phyloP scores from a whole-genome alignment of 2,888 invertebrate genomes.

The Caenorhabditis virilis region DNA sequence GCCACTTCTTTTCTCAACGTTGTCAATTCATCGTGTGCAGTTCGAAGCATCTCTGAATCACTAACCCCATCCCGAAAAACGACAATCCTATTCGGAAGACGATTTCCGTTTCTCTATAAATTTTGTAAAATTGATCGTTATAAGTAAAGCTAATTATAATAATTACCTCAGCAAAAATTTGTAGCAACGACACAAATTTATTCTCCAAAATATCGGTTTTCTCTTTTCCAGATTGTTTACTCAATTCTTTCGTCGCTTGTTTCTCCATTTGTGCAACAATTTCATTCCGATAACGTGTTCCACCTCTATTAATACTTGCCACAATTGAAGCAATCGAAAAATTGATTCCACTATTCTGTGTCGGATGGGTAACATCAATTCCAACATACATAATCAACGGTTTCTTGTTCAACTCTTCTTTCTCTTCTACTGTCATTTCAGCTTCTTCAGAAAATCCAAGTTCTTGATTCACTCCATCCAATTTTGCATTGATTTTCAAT shows the following conservation, averaged over 20 bases:
- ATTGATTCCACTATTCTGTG: constrained; percentile 20
- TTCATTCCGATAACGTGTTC: constrained; percentile 22
- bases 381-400: constrained; percentile 46
- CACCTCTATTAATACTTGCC: constrained; percentile 35
- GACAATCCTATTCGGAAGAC: constrained; percentile 38
- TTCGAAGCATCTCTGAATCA: constrained; percentile 43
- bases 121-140: not conserved
- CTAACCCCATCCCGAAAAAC: constrained; percentile 50
- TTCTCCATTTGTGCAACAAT: constrained; percentile 3
- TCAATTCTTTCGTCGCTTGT: constrained; percentile 3
- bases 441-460: constrained; percentile 13
- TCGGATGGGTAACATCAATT: constrained; percentile 55
- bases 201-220: constrained; percentile 21
- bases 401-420: constrained; percentile 15
- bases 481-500: constrained; percentile 47
- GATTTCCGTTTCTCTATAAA: constrained; percentile 28
- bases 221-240: constrained; percentile 13
- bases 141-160: not conserved
- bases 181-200: constrained; percentile 14
- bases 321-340: constrained; percentile 44
- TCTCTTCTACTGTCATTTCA: constrained; percentile 20
- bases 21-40: constrained; percentile 19
- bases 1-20: constrained; percentile 8
- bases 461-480: constrained; percentile 47
- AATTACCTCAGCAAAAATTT: constrained; percentile 16